Percentiles rank a stretch among this genome's conserved stretches.
These are phyloP conservation scores for Amazona vittata DNA, from an alignment of 2,113 vertebrate genomes.

Conservation along the genomic window DNA sequence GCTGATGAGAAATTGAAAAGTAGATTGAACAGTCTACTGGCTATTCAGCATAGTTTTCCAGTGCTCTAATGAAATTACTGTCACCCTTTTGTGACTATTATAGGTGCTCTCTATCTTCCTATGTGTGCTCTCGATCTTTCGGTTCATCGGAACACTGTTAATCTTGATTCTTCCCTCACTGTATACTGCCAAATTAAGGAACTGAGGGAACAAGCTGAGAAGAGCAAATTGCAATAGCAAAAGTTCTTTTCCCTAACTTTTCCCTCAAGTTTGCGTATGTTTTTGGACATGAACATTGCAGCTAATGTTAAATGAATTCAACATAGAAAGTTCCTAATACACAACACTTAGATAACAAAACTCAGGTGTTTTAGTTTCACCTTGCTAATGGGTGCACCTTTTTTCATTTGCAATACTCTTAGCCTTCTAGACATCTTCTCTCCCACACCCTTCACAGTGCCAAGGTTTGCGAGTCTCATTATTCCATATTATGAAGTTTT, in stretches of 20 bases:
- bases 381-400: not conserved
- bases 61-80: not conserved
- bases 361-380: not conserved
- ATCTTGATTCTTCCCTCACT: not conserved
- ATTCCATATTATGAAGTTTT: not conserved
- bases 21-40: not conserved
- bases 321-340: not conserved
- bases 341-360: not conserved
- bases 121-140: not conserved
- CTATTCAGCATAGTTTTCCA: not conserved
- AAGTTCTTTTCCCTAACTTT: not conserved
- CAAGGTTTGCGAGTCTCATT: not conserved
- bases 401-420: not conserved
- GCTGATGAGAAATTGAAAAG: not conserved
- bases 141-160: not conserved
- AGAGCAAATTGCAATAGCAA: not conserved
- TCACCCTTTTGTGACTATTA: not conserved
- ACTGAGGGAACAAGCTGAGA: not conserved
- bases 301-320: not conserved
- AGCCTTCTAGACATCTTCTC: not conserved
- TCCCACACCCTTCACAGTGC: not conserved
- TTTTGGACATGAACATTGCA: not conserved
- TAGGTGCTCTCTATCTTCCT: not conserved
- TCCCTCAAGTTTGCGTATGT: accelerated
- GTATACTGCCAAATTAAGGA: not conserved